Evolutionary conservation across 23 tunicate species (phyloP), one percentile per base, ranked within the genome.

Genomic region (Ascidia mentula): DNA sequence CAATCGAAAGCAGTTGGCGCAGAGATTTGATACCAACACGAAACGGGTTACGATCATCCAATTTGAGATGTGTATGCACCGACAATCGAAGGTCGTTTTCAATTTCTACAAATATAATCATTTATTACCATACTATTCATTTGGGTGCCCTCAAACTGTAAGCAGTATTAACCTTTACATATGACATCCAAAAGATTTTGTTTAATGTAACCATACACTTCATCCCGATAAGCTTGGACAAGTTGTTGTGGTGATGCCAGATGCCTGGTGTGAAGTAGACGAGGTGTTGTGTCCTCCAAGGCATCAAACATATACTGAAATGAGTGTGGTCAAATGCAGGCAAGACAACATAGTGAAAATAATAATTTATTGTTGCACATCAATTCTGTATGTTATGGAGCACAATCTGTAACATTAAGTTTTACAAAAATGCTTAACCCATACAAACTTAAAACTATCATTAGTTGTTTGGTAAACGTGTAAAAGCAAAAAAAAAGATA

Each of bases 11-110:
- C 46, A 84, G 81, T 59, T 93, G 98, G 3, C 92, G 79, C 9
- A 93, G 82, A 12, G 91, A 86, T 80, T 93, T 93, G 17, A 93
- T 35, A 18, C 92, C 89, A 59, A 88, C 88, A 31, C 77, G 80
- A 77, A 85, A 93, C 17, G 98, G 98, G 72, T 93, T 93, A 18
- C 98, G 81, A 42, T 93, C 98, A 80, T 93, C 92, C 59, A 93
- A 40, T 77, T 93, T 88, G 59, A 93, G 77, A 76, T 93, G 98
- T 22, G 93, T 93, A 82, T 93, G 98, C 22, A 93, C 98, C 0
- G 98, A 93, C 31, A 93, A 53, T 12, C 98, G 87, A 38, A 93
- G 77, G 36, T 93, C 98, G 36, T 88, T 88, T 73, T 93, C 98
- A 18, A 93, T 85, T 72, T 93, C 98, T 89, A 82, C 9, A 53